Percentiles rank a stretch among this genome's conserved stretches.
These are phyloP conservation scores for Triplophysa yarkandensis DNA, from an alignment of 2,797 vertebrate genomes.

Conservation along the genomic window DNA sequence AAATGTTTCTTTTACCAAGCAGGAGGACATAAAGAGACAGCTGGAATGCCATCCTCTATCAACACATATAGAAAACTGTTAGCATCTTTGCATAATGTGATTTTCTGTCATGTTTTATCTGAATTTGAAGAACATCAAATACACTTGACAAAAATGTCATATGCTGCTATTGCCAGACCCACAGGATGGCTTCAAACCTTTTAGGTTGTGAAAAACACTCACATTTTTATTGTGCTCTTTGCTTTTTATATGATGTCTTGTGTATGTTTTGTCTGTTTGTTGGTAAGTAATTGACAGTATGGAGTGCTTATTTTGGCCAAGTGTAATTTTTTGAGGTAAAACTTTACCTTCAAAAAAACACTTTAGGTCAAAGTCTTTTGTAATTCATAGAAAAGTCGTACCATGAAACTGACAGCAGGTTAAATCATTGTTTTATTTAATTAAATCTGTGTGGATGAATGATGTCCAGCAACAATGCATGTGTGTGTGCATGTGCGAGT, in stretches of 20 bases:
- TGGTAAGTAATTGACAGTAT: not conserved
- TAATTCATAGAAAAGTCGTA: not conserved
- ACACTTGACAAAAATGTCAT: not conserved
- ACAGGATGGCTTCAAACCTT: not conserved
- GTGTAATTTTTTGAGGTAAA: not conserved
- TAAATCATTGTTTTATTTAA: slow-evolving; percentile 21
- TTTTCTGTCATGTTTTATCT: not conserved
- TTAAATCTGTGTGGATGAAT: not conserved
- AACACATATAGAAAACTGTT: not conserved
- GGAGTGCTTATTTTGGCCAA: not conserved
- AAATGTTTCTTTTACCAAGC: not conserved
- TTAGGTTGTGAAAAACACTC: not conserved
- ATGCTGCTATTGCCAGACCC: not conserved
- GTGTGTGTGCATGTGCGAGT: no score
- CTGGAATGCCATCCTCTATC: slow-evolving; percentile 1
- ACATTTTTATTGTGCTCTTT: not conserved
- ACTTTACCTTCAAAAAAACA: slow-evolving; percentile 18
- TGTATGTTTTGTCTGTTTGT: not conserved
- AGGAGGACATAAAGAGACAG: not conserved
- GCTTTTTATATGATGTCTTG: not conserved
- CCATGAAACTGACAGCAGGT: not conserved
- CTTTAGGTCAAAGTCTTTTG: slow-evolving; percentile 8
- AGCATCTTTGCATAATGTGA: not conserved
- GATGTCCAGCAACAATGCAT: not conserved
- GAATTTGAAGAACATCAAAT: not conserved